Evolutionary conservation across 2,888 invertebrate species (phyloP).

Genomic region (Hedya salicella): DNA sequence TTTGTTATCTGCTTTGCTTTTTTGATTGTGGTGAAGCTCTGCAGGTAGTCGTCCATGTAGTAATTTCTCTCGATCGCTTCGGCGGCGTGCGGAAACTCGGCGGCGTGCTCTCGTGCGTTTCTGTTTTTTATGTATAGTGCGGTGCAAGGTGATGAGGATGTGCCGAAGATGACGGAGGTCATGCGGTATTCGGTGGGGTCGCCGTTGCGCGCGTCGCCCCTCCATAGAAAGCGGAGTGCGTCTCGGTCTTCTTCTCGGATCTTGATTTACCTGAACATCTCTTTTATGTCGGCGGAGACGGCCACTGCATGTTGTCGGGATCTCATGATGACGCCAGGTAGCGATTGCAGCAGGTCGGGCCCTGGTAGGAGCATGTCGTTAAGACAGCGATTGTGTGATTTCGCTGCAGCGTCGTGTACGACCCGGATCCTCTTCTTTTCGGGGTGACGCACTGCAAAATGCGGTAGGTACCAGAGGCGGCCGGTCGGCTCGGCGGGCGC

Average conservation of each 20-base stretch:
- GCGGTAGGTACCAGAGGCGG: neutral
- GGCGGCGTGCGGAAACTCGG: slow-evolving; percentile 16
- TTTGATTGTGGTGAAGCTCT: no score
- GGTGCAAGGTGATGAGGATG: slow-evolving; percentile 41
- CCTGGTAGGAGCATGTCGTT: no score
- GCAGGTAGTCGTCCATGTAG: no score
- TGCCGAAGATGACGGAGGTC: slow-evolving; percentile 50
- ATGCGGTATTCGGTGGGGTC: slow-evolving; percentile 41
- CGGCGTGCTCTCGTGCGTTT: slow-evolving; percentile 46
- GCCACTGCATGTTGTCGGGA: slow-evolving; percentile 36
- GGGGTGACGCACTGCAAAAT: no score
- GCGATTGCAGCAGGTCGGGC: no score
- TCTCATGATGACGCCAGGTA: slow-evolving; percentile 35
- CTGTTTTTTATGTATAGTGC: slow-evolving; percentile 51
- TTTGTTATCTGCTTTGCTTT: no score
- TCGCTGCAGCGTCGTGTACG: no score
- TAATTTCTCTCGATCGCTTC: no score
- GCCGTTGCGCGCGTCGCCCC: slow-evolving; percentile 13
- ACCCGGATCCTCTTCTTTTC: no score
- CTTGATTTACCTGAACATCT: neutral
- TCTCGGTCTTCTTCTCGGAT: neutral
- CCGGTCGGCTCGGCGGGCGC: neutral
- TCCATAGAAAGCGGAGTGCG: slow-evolving; percentile 29
- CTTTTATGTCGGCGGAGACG: neutral
- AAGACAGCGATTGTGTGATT: no score